Percentiles rank a stretch among this genome's conserved stretches.
phyloP scores from a whole-genome alignment of 92 coral and sea anemone genomes.

The Meandrina meandrites region DNA sequence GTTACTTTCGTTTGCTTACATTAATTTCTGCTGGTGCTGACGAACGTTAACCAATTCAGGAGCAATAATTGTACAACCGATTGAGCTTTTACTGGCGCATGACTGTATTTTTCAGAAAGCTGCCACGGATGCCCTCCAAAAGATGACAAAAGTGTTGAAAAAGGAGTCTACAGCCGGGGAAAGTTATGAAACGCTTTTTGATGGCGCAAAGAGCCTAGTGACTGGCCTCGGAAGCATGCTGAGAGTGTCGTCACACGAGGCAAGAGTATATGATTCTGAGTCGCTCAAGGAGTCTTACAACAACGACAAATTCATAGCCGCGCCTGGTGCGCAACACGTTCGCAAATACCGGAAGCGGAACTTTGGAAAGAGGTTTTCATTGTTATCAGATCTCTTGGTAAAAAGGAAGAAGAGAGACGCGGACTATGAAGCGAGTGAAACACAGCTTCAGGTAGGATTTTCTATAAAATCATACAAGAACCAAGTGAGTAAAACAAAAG shows the following conservation, averaged over 20 bases:
- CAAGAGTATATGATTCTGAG: not conserved
- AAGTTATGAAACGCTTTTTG: slow-evolving; percentile 21
- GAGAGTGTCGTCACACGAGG: slow-evolving; percentile 35
- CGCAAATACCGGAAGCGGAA: not conserved
- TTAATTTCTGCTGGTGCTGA: not conserved
- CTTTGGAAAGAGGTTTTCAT: not conserved
- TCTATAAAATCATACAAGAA: not conserved
- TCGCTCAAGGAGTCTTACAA: not conserved
- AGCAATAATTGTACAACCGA: not conserved
- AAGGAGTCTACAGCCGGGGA: slow-evolving; percentile 14
- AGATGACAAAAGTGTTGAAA: slow-evolving; percentile 38
- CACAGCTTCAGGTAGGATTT: not conserved
- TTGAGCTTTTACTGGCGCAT: not conserved
- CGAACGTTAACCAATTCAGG: not conserved
- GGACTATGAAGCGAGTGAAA: not conserved
- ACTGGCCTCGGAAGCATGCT: slow-evolving; percentile 56
- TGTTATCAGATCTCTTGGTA: slow-evolving; percentile 1
- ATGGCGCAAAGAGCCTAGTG: slow-evolving; percentile 46
- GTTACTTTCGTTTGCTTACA: not conserved
- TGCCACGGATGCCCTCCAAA: slow-evolving; percentile 46
- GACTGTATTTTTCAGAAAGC: not conserved
- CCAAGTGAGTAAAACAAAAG: not conserved
- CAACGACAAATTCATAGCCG: not conserved
- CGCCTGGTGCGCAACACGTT: not conserved
- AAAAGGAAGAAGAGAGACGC: slow-evolving; percentile 1